These are phyloP conservation scores for Pocillopora grandis DNA, from an alignment of 92 coral and sea anemone species.

Conservation along the genomic window DNA sequence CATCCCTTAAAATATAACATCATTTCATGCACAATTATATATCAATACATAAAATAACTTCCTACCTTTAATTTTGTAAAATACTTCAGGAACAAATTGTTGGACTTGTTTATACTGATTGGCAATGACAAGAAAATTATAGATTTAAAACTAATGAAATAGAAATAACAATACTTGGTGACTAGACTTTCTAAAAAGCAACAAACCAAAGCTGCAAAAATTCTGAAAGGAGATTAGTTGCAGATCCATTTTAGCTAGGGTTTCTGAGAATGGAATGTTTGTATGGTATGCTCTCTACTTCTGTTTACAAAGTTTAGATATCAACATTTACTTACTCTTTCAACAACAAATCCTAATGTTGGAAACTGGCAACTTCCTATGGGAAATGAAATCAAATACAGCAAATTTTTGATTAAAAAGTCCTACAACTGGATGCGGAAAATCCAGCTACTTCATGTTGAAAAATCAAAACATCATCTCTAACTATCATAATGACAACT, in stretches of 20 bases:
- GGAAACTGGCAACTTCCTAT: constrained; percentile 96
- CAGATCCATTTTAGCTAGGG: too few relatives aligned
- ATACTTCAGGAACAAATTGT: constrained; percentile 93
- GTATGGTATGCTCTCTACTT: not conserved
- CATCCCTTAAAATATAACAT: too few relatives aligned
- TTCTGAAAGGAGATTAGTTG: too few relatives aligned
- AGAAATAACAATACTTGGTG: too few relatives aligned
- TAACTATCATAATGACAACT: too few relatives aligned
- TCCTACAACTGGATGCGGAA: too few relatives aligned
- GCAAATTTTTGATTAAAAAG: too few relatives aligned
- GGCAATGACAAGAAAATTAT: not conserved
- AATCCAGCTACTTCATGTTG: too few relatives aligned
- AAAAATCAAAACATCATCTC: too few relatives aligned
- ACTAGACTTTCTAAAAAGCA: too few relatives aligned
- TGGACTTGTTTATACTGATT: constrained; percentile 85
- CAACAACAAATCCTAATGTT: constrained; percentile 95
- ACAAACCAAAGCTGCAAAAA: too few relatives aligned
- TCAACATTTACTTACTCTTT: constrained; percentile 66
- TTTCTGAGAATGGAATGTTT: not conserved
- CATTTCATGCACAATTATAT: not conserved
- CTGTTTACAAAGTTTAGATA: not conserved
- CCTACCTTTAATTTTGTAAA: constrained; percentile 92
- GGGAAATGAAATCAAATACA: too few relatives aligned
- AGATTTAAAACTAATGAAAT: not conserved
- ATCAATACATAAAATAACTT: not conserved